A percentile compares a stretch with the other conserved stretches of the same genome.
These are phyloP conservation scores for Yponomeuta cagnagella DNA, from an alignment of 2,888 invertebrate species.

Conservation along the genomic window DNA sequence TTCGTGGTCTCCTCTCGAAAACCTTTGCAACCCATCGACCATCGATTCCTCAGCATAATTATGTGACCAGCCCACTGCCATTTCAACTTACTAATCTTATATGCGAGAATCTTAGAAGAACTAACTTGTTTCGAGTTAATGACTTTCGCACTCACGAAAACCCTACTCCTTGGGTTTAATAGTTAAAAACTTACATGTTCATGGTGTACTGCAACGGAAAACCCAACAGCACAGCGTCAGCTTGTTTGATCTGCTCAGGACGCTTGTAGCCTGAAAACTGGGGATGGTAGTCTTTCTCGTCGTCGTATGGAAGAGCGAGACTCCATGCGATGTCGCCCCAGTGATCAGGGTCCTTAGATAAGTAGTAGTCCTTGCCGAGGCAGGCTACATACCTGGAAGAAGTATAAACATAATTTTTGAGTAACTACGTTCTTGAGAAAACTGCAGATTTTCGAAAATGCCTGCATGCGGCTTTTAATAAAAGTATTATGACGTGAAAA, in stretches of 20 bases:
- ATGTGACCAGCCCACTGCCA: too few relatives aligned
- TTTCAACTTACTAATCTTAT: too few relatives aligned
- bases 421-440: background rate
- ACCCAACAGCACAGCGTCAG: conserved; percentile 75
- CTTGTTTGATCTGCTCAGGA: conserved; percentile 72
- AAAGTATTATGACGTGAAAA: too few relatives aligned
- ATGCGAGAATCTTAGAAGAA: too few relatives aligned
- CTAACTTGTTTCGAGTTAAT: too few relatives aligned
- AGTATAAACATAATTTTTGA: background rate
- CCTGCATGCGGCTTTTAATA: too few relatives aligned
- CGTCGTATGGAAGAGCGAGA: conserved; percentile 67
- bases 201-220: conserved; percentile 74
- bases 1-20: too few relatives aligned
- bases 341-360: conserved; percentile 50
- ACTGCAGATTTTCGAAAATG: too few relatives aligned
- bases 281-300: conserved; percentile 71
- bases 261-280: conserved; percentile 69
- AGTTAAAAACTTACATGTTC: conserved; percentile 48
- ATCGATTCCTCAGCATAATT: too few relatives aligned
- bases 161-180: background rate
- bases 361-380: conserved; percentile 58
- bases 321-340: conserved; percentile 72
- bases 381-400: conserved; percentile 61
- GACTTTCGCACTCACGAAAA: background rate
- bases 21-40: too few relatives aligned